A percentile compares a stretch with the other conserved stretches of the same genome.
Conservation (phyloP, 2,888 invertebrate species). For the Argyresthia albistria region DNA sequence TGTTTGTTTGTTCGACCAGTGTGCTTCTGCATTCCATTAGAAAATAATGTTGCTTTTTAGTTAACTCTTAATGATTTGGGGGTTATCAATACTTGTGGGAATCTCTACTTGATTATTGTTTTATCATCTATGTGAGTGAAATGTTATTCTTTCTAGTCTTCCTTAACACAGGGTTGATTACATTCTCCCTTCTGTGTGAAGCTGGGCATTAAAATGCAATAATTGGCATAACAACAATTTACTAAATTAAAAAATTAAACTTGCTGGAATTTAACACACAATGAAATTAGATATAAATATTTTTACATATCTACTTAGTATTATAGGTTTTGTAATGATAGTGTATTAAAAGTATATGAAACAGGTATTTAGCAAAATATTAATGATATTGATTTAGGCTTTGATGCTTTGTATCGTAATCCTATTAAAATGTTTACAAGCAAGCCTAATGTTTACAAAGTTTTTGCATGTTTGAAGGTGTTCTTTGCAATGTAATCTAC, state of each 20-base stretch:
- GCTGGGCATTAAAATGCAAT: background rate
- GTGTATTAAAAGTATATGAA: conserved; percentile 1
- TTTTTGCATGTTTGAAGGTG: conserved; percentile 1
- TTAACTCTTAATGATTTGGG: no score
- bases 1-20: no score
- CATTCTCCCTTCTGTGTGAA: no score
- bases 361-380: conserved; percentile 25
- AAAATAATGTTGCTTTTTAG: no score
- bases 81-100: no score
- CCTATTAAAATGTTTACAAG: conserved; percentile 1
- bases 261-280: background rate
- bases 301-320: conserved; percentile 10
- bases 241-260: background rate
- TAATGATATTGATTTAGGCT: conserved; percentile 26
- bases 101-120: no score
- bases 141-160: background rate
- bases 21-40: no score
- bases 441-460: background rate
- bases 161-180: no score
- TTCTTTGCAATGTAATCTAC: conserved; percentile 21
- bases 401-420: conserved; percentile 4
- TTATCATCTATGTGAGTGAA: background rate
- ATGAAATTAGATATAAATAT: conserved; percentile 7
- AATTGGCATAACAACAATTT: background rate
- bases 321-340: background rate